Percentiles rank a stretch among this genome's conserved stretches.
phyloP scores from a whole-genome alignment of 1,140 invertebrate genomes.

The Trypoxylus dichotomus region DNA sequence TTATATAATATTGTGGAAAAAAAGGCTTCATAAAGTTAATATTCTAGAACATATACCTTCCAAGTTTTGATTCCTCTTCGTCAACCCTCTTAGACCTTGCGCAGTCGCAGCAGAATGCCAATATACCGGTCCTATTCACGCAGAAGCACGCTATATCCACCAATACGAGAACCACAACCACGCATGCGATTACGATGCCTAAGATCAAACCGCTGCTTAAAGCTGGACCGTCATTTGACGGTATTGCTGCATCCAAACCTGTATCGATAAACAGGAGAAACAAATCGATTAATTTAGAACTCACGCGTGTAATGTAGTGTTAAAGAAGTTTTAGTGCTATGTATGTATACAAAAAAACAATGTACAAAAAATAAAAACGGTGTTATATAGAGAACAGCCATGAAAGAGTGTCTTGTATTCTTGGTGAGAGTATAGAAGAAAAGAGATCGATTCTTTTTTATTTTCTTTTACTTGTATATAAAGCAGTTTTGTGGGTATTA shows the following conservation, averaged over 20 bases:
- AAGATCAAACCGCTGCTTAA: constrained; percentile 77
- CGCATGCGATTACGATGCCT: constrained; percentile 72
- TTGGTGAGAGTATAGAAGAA: not conserved
- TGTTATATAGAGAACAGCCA: constrained; percentile 12
- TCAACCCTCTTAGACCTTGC: constrained; percentile 65
- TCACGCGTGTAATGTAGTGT: not conserved
- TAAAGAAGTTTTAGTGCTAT: not conserved
- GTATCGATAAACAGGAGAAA: constrained; percentile 32
- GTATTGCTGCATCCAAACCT: constrained; percentile 63
- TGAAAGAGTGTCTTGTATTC: not conserved
- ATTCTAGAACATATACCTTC: constrained; percentile 64
- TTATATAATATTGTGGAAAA: too few relatives aligned
- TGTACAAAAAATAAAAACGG: not conserved
- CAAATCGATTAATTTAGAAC: not conserved
- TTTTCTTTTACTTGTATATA: not conserved
- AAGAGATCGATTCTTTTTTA: not conserved
- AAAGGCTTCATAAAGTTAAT: not conserved
- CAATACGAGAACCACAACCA: constrained; percentile 74
- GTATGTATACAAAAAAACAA: not conserved
- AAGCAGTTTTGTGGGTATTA: not conserved
- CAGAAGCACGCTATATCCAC: constrained; percentile 78
- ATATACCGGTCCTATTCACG: constrained; percentile 68
- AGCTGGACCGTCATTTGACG: constrained; percentile 59
- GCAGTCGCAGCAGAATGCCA: constrained; percentile 70
- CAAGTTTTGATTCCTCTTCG: constrained; percentile 78